phyloP scores from a whole-genome alignment of 2,113 vertebrate genomes.

The Sardina pilchardus region DNA sequence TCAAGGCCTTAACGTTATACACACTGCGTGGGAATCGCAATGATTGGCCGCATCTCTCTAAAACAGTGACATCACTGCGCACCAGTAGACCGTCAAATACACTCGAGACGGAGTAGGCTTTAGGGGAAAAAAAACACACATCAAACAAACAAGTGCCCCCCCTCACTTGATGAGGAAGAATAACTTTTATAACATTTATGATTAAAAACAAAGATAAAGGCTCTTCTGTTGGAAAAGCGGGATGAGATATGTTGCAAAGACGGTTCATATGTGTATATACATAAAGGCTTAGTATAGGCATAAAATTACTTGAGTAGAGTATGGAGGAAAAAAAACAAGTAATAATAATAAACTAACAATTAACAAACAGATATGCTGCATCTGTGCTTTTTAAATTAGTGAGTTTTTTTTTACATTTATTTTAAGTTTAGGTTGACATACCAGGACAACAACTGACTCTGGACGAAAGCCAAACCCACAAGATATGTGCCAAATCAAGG shows the following conservation, averaged over 20 bases:
- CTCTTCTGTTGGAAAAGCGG: not conserved
- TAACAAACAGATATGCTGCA: not conserved
- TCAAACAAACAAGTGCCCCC: not conserved
- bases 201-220: slow-evolving; percentile 5
- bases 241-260: not conserved
- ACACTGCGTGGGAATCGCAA: not conserved
- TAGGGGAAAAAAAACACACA: not conserved
- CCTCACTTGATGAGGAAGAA: not conserved
- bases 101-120: not conserved
- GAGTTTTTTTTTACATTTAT: not conserved
- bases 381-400: not conserved
- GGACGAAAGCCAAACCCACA: not conserved
- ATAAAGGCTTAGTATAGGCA: not conserved
- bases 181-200: not conserved
- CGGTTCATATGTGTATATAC: not conserved
- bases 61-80: not conserved
- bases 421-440: not conserved
- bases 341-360: not conserved
- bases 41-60: not conserved
- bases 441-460: not conserved
- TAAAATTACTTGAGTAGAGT: not conserved
- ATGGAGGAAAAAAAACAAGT: not conserved
- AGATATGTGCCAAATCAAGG: not conserved
- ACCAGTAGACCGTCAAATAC: not conserved
- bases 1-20: not conserved